These are phyloP conservation scores for Ormyrus rosae DNA, from an alignment of 2,888 invertebrate genomes.

Conservation along the genomic window DNA sequence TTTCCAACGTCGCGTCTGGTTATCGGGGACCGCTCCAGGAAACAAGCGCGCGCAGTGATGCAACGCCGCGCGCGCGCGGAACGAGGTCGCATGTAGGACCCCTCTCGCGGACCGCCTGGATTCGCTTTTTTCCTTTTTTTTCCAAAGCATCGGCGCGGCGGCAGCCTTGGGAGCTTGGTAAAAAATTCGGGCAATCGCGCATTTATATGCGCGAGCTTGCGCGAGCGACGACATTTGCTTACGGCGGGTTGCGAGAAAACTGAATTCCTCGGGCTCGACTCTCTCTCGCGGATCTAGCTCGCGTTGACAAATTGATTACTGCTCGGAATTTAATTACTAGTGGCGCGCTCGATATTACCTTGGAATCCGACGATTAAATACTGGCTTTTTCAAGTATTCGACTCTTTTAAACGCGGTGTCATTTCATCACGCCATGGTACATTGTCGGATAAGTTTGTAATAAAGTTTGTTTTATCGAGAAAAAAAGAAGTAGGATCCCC, in stretches of 20 bases:
- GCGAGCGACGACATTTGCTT: too few species aligned
- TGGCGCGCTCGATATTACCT: not conserved
- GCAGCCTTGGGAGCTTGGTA: slow-evolving; percentile 24
- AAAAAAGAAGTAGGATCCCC: not conserved
- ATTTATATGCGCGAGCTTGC: not conserved
- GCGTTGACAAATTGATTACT: slow-evolving; percentile 9
- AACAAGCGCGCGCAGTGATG: slow-evolving; percentile 55
- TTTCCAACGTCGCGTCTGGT: slow-evolving; percentile 55
- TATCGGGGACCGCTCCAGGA: slow-evolving; percentile 57
- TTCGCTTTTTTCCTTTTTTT: slow-evolving; percentile 15
- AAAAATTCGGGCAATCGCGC: slow-evolving; percentile 40
- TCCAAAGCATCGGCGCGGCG: slow-evolving; percentile 38
- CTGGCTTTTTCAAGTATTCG: too few species aligned
- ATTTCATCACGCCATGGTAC: too few species aligned
- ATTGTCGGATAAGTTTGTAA: not conserved
- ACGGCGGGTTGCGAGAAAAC: slow-evolving; percentile 7
- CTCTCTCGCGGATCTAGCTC: not conserved
- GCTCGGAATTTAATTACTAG: not conserved
- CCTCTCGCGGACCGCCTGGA: not conserved
- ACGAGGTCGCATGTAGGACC: slow-evolving; percentile 31
- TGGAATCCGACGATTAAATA: too few species aligned
- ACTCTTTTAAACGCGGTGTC: too few species aligned
- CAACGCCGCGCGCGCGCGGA: slow-evolving; percentile 32
- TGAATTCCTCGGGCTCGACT: slow-evolving; percentile 3
- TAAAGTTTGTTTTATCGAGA: not conserved